Evolutionary conservation across 2,888 invertebrate species (phyloP).

Genomic region (Euplexia lucipara): DNA sequence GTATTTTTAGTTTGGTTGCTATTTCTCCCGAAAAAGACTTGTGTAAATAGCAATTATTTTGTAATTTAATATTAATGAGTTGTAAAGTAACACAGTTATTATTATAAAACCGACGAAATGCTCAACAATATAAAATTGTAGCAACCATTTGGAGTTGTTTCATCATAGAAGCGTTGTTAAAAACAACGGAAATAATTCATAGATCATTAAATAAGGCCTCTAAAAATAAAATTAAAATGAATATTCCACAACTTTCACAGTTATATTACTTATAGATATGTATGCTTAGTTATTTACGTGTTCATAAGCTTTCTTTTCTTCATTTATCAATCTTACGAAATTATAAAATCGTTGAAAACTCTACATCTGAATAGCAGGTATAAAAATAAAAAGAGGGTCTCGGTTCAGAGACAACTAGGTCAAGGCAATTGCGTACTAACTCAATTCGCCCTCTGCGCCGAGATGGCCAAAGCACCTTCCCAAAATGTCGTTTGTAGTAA

Average conservation of each 20-base stretch:
- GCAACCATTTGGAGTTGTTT: conserved; percentile 5
- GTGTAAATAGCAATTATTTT: background rate
- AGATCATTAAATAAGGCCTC: background rate
- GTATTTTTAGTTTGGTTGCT: background rate
- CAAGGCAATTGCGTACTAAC: conserved; percentile 28
- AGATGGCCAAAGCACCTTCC: background rate
- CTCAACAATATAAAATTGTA: conserved; percentile 26
- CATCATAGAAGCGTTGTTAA: background rate
- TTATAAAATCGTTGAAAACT: background rate
- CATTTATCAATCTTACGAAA: too few relatives aligned
- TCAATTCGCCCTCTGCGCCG: background rate
- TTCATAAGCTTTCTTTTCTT: background rate
- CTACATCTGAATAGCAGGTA: background rate
- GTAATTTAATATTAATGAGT: background rate
- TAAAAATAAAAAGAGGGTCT: background rate
- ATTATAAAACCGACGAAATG: background rate
- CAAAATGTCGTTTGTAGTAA: background rate
- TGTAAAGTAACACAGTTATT: background rate
- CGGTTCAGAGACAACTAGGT: background rate
- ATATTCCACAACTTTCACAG: too few relatives aligned
- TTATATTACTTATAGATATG: too few relatives aligned
- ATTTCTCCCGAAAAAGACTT: background rate
- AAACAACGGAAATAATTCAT: background rate
- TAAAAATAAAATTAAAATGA: background rate
- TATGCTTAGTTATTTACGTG: background rate